Evolutionary conservation across 2,888 invertebrate species (phyloP).

Genomic region (Tiliacea citrago): DNA sequence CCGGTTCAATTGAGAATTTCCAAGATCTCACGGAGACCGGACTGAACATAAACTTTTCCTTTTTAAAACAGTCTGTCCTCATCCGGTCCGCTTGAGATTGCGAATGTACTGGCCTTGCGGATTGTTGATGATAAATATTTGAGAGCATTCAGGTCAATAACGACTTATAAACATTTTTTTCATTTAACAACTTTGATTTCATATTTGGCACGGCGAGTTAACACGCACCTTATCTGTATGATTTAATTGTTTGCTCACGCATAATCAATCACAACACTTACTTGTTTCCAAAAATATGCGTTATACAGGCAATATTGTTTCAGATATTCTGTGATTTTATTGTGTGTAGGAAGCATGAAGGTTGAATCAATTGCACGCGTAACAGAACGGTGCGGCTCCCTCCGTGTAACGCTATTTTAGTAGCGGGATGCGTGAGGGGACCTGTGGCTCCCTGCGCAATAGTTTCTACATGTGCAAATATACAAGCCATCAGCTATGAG

Average conservation of each 20-base stretch:
- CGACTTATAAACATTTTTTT: slow-evolving; percentile 37
- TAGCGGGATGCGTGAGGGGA: slow-evolving; percentile 45
- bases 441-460: slow-evolving; percentile 46
- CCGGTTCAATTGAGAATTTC: slow-evolving; percentile 3
- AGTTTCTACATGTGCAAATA: slow-evolving; percentile 22
- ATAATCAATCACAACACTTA: neutral
- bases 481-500: slow-evolving; percentile 12
- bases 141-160: slow-evolving; percentile 29
- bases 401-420: slow-evolving; percentile 53
- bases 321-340: neutral
- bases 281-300: neutral
- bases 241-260: neutral
- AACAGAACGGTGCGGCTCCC: slow-evolving; percentile 49
- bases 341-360: slow-evolving; percentile 65
- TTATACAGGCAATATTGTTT: too few species aligned
- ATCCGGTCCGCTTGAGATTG: slow-evolving; percentile 22
- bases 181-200: slow-evolving; percentile 21
- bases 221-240: slow-evolving; percentile 14
- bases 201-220: slow-evolving; percentile 21
- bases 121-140: slow-evolving; percentile 28
- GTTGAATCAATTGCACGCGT: slow-evolving; percentile 79
- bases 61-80: neutral
- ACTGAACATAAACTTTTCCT: slow-evolving; percentile 30
- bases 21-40: slow-evolving; percentile 1
- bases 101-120: slow-evolving; percentile 32